phyloP scores from a whole-genome alignment of 1,140 invertebrate species.

The Chionoecetes opilio region DNA sequence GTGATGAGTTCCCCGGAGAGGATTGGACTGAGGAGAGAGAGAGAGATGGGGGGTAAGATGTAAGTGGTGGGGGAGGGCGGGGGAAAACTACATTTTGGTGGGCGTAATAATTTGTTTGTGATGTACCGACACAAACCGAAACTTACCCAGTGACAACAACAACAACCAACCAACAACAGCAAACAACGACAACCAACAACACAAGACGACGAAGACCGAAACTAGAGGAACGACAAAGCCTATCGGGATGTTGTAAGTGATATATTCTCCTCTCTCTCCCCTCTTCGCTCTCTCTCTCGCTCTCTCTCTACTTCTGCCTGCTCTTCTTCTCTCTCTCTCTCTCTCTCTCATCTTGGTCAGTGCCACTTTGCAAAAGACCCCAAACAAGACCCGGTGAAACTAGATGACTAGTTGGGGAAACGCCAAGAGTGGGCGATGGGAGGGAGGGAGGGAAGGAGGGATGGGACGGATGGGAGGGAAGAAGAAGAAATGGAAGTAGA shows the following conservation, averaged over 20 bases:
- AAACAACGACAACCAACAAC: neutral
- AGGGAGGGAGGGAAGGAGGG: no score
- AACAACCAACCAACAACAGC: neutral
- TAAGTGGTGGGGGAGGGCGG: neutral
- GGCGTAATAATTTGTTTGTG: neutral
- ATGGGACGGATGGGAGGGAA: no score
- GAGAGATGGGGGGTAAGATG: neutral
- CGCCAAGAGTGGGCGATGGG: neutral
- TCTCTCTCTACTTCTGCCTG: no score
- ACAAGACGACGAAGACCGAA: neutral
- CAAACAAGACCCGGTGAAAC: conserved; percentile 14
- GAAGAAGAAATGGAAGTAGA: no score
- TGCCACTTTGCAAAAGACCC: conserved; percentile 32
- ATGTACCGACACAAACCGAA: neutral
- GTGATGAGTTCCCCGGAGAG: no score
- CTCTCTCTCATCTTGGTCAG: neutral
- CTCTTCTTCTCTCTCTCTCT: no score
- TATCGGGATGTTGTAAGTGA: no score
- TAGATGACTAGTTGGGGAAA: conserved; percentile 4
- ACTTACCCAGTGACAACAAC: conserved; percentile 8
- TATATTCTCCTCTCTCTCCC: no score
- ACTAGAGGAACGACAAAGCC: no score
- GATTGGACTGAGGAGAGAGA: no score
- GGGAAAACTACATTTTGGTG: neutral
- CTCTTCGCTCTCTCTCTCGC: no score